phyloP scores from a whole-genome alignment of 2,113 vertebrate genomes.

The Pelobates fuscus region DNA sequence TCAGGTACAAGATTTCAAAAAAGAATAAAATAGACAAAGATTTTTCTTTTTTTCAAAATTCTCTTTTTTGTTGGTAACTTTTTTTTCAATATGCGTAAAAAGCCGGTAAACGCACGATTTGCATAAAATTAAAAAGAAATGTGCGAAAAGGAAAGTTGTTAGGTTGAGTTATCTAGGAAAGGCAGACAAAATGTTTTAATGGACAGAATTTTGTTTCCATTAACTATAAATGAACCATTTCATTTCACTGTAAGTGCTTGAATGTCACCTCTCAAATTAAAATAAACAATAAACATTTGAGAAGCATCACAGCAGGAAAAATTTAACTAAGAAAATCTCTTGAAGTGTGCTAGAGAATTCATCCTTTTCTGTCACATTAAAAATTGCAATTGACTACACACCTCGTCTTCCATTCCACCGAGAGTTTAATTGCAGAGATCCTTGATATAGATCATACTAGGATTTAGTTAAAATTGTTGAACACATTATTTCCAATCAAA shows the following conservation, averaged over 20 bases:
- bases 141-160: too few relatives aligned
- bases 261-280: constrained; percentile 77
- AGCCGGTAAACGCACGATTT: too few relatives aligned
- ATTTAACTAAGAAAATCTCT: constrained; percentile 78
- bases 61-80: too few relatives aligned
- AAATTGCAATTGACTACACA: constrained; percentile 78
- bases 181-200: constrained; percentile 64
- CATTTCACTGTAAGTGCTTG: constrained; percentile 74
- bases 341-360: constrained; percentile 73
- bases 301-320: constrained; percentile 80
- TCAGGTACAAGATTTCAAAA: too few relatives aligned
- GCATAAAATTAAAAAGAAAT: too few relatives aligned
- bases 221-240: constrained; percentile 74
- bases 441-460: constrained; percentile 83
- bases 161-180: too few relatives aligned
- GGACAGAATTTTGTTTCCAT: constrained; percentile 74
- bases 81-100: too few relatives aligned
- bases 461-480: constrained; percentile 85
- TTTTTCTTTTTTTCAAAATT: too few relatives aligned
- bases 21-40: too few relatives aligned
- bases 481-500: constrained; percentile 87
- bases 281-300: constrained; percentile 82
- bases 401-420: constrained; percentile 76
- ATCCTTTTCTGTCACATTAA: constrained; percentile 80
- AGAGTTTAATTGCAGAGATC: constrained; percentile 86